Percentiles rank a stretch among this genome's conserved stretches.
Evolutionary conservation across 2,888 invertebrate genomes (phyloP).

Genomic region (Colostygia pectinataria): DNA sequence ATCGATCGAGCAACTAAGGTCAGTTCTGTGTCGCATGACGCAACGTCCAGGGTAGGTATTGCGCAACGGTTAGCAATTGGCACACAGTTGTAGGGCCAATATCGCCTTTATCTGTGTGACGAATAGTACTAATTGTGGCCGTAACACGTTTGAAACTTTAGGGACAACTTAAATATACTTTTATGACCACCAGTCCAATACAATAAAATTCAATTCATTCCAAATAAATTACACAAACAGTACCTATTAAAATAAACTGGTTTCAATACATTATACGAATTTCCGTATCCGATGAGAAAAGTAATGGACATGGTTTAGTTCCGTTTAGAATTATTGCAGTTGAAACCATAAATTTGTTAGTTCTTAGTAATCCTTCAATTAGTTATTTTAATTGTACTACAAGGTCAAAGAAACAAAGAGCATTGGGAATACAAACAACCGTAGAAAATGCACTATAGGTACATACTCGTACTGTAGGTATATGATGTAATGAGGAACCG

Average conservation of each 20-base stretch:
- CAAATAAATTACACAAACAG: too few relatives aligned
- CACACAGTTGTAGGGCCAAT: slow-evolving; percentile 27
- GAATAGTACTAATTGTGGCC: slow-evolving; percentile 9
- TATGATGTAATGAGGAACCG: slow-evolving; percentile 79
- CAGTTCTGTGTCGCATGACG: slow-evolving; percentile 70
- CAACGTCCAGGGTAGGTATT: slow-evolving; percentile 64
- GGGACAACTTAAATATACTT: background rate
- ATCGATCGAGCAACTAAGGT: slow-evolving; percentile 72
- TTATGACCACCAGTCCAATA: too few relatives aligned
- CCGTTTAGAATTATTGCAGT: background rate
- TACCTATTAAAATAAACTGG: too few relatives aligned
- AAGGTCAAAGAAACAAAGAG: slow-evolving; percentile 47
- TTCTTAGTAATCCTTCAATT: slow-evolving; percentile 24
- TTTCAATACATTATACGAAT: too few relatives aligned
- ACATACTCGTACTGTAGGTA: slow-evolving; percentile 55
- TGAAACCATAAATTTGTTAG: slow-evolving; percentile 1
- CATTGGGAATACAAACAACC: slow-evolving; percentile 53
- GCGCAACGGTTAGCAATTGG: slow-evolving; percentile 65
- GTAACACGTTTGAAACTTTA: slow-evolving; percentile 5
- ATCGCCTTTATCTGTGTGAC: slow-evolving; percentile 19
- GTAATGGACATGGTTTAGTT: background rate
- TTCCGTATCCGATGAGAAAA: background rate
- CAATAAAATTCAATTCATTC: too few relatives aligned
- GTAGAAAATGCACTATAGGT: slow-evolving; percentile 59
- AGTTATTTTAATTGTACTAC: slow-evolving; percentile 22